Base-by-base conservation (phyloP, 2,888 invertebrate species). In the Cactoblastis cactorum region DNA sequence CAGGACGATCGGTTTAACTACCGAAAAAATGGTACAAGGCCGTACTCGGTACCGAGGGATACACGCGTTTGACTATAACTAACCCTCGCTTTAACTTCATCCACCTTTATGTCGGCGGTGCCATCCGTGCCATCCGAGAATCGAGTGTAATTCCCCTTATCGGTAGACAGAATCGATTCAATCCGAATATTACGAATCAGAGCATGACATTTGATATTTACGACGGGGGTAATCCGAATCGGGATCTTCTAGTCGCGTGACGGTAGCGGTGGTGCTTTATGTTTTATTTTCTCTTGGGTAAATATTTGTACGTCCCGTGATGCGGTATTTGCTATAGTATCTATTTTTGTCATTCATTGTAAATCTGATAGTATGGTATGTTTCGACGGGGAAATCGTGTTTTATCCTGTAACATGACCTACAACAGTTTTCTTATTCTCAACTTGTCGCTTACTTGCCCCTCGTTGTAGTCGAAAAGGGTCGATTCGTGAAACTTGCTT, bases 151-250 rank as follows among this genome's bases (percentile, higher is more conserved):
- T 81, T 81, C 81, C 74, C 77, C 78, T 80, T 85, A 87, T 87
- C 86, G 83, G 77, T 77, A 79, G 79, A 80, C 81, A 67, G 75
- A 82, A 85, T 83, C 84, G 86, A 83, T 85, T 84, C 80, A 83
- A 83, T 84, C 78, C 80, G 76, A 85, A 84, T 85, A 86, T 86
- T 83, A 85, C 77, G 79, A 80, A 82, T 81, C 79, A 81, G 77
- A 69, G 76, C 80, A 84, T 83, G 84, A 85, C 85, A 83, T 85
- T 84, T 80, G 81, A 85, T 87, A 87, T 88, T 87, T 87, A 87
- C 83, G 81, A 83, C 74, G 77, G 71, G n/a, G 72, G 78, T 85
- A 84, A 85, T 83, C 82, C 81, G 77, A 76, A 70, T 66, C 70
- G 72, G 78, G 77, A 80, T 80, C 77, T 67, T 56, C 61, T 67